phyloP scores from a whole-genome alignment of 2,888 invertebrate genomes.

The Coremacera marginata region DNA sequence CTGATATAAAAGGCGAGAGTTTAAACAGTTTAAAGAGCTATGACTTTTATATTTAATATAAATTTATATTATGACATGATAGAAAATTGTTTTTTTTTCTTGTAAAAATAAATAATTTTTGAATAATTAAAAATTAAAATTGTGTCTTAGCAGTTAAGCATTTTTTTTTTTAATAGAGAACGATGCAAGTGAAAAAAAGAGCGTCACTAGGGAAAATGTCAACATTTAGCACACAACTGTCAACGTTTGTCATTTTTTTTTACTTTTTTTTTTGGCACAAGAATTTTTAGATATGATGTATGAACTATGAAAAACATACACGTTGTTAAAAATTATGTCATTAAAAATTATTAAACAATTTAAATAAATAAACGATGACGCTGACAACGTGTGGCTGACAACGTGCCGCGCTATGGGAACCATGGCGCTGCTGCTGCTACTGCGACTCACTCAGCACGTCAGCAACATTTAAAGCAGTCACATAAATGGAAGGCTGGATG shows the following conservation, averaged over 20 bases:
- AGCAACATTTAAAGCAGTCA: neutral
- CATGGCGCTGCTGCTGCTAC: neutral
- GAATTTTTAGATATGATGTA: neutral
- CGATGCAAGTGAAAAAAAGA: neutral
- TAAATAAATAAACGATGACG: no score
- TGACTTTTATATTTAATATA: no score
- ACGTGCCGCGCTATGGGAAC: no score
- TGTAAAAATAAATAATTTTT: no score
- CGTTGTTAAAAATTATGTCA: neutral
- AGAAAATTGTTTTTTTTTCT: no score
- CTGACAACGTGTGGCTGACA: no score
- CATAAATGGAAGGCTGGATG: neutral
- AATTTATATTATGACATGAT: no score
- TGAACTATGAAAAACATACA: neutral
- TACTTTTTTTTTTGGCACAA: slow-evolving; percentile 3
- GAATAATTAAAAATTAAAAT: no score
- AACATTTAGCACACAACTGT: slow-evolving; percentile 19
- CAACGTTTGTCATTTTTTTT: slow-evolving; percentile 18
- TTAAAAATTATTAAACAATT: neutral
- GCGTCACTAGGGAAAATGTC: slow-evolving; percentile 1
- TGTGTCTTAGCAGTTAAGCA: no score
- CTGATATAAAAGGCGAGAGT: no score
- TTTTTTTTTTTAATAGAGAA: no score
- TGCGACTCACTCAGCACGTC: neutral
- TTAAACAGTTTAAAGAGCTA: no score